Conservation (phyloP, 2,888 invertebrate genomes). For the Epirrhoe alternata region DNA sequence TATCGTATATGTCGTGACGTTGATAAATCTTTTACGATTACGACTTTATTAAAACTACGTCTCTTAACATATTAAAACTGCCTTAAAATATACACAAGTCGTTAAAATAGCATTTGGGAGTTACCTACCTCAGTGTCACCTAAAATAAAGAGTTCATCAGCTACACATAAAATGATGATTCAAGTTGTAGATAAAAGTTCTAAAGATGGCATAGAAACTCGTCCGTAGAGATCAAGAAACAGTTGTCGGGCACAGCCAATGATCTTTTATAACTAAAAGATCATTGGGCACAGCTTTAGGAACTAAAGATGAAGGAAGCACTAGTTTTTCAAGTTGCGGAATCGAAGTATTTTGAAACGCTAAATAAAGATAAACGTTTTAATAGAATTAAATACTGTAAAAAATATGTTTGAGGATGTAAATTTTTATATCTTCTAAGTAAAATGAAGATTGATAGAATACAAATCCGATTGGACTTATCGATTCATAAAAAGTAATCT, state of each 20-base stretch:
- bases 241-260: too few species aligned
- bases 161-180: conserved; percentile 30
- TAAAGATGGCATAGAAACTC: conserved; percentile 25
- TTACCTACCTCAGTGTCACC: conserved; percentile 23
- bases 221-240: conserved; percentile 18
- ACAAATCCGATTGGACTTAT: neutral
- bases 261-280: too few species aligned
- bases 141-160: conserved; percentile 30
- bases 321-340: neutral
- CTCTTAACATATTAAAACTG: conserved; percentile 24
- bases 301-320: neutral
- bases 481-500: conserved; percentile 11
- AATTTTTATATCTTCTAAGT: neutral
- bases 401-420: neutral
- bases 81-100: conserved; percentile 27
- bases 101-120: conserved; percentile 24
- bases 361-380: too few species aligned
- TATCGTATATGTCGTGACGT: conserved; percentile 19
- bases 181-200: conserved; percentile 27
- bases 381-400: too few species aligned
- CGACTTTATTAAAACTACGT: conserved; percentile 27
- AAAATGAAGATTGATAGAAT: neutral
- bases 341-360: neutral
- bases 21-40: conserved; percentile 28
- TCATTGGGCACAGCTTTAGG: conserved; percentile 8